Evolutionary conservation across 2,888 invertebrate species (phyloP).

Genomic region (Eupithecia dodoneata): DNA sequence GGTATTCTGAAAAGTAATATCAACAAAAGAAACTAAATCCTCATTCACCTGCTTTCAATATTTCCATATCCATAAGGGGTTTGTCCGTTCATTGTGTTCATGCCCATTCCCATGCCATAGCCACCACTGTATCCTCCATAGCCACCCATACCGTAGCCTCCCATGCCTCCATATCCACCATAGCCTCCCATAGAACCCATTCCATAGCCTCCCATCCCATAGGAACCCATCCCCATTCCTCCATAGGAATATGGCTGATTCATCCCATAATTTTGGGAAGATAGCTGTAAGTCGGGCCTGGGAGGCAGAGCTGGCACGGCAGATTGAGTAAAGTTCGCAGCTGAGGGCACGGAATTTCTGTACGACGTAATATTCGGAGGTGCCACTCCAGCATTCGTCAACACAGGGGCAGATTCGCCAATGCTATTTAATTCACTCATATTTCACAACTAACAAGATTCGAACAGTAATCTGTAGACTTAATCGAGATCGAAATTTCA

Average conservation of each 20-base stretch:
- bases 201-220: slow-evolving; percentile 44
- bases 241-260: slow-evolving; percentile 50
- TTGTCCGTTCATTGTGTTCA: slow-evolving; percentile 13
- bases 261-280: slow-evolving; percentile 62
- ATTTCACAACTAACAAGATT: slow-evolving; percentile 39
- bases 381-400: slow-evolving; percentile 59
- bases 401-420: slow-evolving; percentile 59
- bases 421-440: slow-evolving; percentile 72
- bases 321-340: background rate
- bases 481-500: slow-evolving; percentile 44
- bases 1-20: background rate
- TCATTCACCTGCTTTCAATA: slow-evolving; percentile 85
- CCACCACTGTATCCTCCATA: slow-evolving; percentile 49
- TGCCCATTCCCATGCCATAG: slow-evolving; percentile 51
- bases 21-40: background rate
- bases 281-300: slow-evolving; percentile 61
- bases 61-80: slow-evolving; percentile 65
- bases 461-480: slow-evolving; percentile 42
- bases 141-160: slow-evolving; percentile 50
- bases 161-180: slow-evolving; percentile 48
- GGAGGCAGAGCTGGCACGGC: slow-evolving; percentile 64
- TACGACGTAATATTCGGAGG: slow-evolving; percentile 53
- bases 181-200: slow-evolving; percentile 45
- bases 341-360: slow-evolving; percentile 59
- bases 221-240: slow-evolving; percentile 47